A percentile compares a stretch with the other conserved stretches of the same genome.
Evolutionary conservation across 2,113 vertebrate species (phyloP).

Genomic region (Crotalus viridis): DNA sequence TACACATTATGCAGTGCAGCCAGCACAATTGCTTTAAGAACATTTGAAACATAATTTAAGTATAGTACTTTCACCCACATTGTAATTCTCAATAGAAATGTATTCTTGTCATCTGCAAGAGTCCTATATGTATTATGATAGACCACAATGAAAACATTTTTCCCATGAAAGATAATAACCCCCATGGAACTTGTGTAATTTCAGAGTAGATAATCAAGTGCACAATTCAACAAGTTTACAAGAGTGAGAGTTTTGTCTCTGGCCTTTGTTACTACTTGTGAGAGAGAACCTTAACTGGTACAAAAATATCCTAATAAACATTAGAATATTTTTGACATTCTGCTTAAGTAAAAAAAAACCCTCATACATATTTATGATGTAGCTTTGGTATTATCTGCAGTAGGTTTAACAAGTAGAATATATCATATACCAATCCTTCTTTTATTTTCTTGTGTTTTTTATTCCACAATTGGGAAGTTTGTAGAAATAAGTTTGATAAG

Average conservation of each 20-base stretch:
- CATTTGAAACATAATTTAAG: conserved; percentile 54
- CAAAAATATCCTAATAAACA: conserved; percentile 48
- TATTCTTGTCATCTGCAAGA: conserved; percentile 71
- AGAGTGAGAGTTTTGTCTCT: conserved; percentile 68
- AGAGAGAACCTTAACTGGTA: conserved; percentile 67
- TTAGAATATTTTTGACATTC: conserved; percentile 57
- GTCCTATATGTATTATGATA: conserved; percentile 70
- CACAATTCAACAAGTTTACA: conserved; percentile 74
- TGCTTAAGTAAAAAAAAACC: conserved; percentile 50
- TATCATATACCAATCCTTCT: conserved; percentile 62
- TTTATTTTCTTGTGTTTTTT: conserved; percentile 17
- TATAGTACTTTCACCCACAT: conserved; percentile 66
- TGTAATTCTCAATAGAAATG: conserved; percentile 68
- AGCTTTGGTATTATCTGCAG: conserved; percentile 73
- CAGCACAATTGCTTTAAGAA: conserved; percentile 40
- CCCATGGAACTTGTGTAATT: conserved; percentile 67
- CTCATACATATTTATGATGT: conserved; percentile 47
- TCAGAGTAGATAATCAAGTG: conserved; percentile 70
- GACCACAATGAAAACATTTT: conserved; percentile 69
- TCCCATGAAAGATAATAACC: conserved; percentile 73
- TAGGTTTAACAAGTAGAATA: conserved; percentile 67
- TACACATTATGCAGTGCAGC: conserved; percentile 50
- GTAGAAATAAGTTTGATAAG: conserved; percentile 61
- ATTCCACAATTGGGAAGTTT: conserved; percentile 65
- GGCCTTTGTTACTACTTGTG: conserved; percentile 59